These are phyloP conservation scores for Amblyjoppa fuscipennis DNA, from an alignment of 2,888 invertebrate genomes.

Conservation along the genomic window DNA sequence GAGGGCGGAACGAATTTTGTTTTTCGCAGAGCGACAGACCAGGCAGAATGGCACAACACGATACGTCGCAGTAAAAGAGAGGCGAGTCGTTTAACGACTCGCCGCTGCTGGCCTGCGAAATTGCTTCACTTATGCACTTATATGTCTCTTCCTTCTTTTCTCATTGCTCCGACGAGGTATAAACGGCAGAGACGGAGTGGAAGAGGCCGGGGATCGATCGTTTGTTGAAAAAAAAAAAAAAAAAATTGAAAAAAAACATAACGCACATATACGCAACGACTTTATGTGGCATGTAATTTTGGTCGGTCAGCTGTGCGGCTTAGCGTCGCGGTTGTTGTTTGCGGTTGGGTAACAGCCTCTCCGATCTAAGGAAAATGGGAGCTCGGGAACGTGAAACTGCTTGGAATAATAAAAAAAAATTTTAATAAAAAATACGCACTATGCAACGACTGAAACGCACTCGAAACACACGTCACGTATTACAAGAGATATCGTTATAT, in stretches of 20 bases:
- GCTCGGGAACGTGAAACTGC: constrained; percentile 1
- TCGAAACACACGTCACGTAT: constrained; percentile 44
- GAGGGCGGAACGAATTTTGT: constrained; percentile 10
- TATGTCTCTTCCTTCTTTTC: constrained; percentile 22
- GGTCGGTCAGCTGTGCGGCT: neutral
- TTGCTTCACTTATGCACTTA: constrained; percentile 58
- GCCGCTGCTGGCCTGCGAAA: constrained; percentile 16
- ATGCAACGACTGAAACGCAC: constrained; percentile 31
- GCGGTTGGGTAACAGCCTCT: constrained; percentile 52
- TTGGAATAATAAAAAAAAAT: neutral
- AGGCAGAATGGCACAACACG: neutral
- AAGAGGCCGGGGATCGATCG: constrained; percentile 48
- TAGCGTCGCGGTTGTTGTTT: constrained; percentile 29
- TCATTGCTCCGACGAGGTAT: neutral
- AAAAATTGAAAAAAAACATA: neutral
- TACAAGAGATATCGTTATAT: constrained; percentile 24
- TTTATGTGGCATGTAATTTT: constrained; percentile 40
- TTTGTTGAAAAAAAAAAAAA: constrained; percentile 44
- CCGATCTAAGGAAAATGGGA: constrained; percentile 25
- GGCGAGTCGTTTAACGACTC: constrained; percentile 23
- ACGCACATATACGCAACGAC: constrained; percentile 46
- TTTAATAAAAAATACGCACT: neutral
- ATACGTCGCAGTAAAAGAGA: constrained; percentile 38
- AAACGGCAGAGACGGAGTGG: constrained; percentile 3
- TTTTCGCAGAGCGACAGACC: constrained; percentile 5